Evolutionary conservation across 2,888 invertebrate species (phyloP), one percentile per base, ranked within the genome.

Genomic region (Xylophagus ater): DNA sequence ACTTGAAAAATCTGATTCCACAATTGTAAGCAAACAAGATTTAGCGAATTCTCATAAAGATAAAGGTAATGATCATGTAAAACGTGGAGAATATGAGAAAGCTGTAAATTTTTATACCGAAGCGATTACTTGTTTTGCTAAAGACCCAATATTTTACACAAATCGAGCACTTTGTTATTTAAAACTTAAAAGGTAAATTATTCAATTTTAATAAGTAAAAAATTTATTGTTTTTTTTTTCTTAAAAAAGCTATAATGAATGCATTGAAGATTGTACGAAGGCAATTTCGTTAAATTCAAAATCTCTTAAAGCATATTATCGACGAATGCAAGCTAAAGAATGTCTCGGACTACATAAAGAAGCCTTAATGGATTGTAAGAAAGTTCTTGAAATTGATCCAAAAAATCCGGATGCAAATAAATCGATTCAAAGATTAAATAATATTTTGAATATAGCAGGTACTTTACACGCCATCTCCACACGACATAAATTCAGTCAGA

Each of bases 161-260:
- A 94, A 94, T 60, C 71, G 94, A 50, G 92, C 88, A 2, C 70
- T 92, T 37, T 93, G 93, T 51, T 75, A 81, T 46, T 67, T 93
- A 8, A 90, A 87, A 63, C 72, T 78, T 49, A 74, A 83, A 47
- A 77, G 78, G 86, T 89, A 66, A 60, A 69, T 40, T 41, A 43
- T 24, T 17, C 24, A 15, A 30, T 30, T 15, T n/a, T 12, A 28
- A 7, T n/a, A 28, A 28, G 12, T 7, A 7, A n/a, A 28, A 12
- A 8, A 18, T 20, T 18, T 25, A 15, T 24, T 24, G 15, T 34
- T 23, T 29, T 35, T 25, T 34, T 4, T 29, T n/a, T n/a, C n/a
- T n/a, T n/a, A n/a, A n/a, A n/a, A n/a, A n/a, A 57, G 57, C 31
- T 58, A 55, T 44, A 46, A 51, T 7, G 50, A 53, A 38, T 62